Conservation (phyloP, 2,113 vertebrate genomes). For the Tylochromis polylepis region DNA sequence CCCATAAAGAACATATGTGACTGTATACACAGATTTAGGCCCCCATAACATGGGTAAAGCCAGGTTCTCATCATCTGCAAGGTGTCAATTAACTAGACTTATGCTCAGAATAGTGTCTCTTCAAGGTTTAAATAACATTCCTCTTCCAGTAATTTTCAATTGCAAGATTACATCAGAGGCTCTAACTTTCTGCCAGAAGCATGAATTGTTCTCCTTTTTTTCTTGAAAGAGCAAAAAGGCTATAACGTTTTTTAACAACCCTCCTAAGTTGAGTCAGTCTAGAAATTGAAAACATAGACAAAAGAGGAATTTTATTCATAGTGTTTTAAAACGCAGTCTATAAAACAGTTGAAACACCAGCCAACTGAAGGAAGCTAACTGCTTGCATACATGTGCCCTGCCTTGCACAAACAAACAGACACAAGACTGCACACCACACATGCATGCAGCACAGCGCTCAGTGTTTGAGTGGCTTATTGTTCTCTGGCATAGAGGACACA, state of each 20-base stretch:
- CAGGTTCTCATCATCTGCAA: neutral
- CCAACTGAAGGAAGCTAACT: neutral
- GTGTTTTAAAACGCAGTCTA: neutral
- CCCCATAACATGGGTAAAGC: neutral
- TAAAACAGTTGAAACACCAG: neutral
- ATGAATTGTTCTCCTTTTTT: neutral
- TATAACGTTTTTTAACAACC: neutral
- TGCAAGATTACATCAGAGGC: neutral
- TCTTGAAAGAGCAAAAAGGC: neutral
- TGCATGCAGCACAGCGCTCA: conserved; percentile 10
- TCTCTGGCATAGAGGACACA: conserved; percentile 53
- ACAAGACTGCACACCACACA: conserved; percentile 14
- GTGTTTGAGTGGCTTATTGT: conserved; percentile 60
- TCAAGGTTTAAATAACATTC: conserved; percentile 29
- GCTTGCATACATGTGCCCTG: neutral
- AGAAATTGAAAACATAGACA: neutral
- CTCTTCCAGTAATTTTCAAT: conserved; percentile 14
- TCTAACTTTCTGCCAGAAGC: neutral
- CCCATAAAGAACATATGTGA: neutral
- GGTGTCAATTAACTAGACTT: conserved; percentile 1
- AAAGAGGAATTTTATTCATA: neutral
- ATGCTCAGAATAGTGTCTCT: neutral
- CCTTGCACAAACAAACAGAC: neutral
- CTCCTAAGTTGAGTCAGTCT: neutral
- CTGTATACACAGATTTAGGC: neutral